A percentile compares a stretch with the other conserved stretches of the same genome.
These are phyloP conservation scores for Pelobates fuscus DNA, from an alignment of 2,113 vertebrate species.

Conservation along the genomic window DNA sequence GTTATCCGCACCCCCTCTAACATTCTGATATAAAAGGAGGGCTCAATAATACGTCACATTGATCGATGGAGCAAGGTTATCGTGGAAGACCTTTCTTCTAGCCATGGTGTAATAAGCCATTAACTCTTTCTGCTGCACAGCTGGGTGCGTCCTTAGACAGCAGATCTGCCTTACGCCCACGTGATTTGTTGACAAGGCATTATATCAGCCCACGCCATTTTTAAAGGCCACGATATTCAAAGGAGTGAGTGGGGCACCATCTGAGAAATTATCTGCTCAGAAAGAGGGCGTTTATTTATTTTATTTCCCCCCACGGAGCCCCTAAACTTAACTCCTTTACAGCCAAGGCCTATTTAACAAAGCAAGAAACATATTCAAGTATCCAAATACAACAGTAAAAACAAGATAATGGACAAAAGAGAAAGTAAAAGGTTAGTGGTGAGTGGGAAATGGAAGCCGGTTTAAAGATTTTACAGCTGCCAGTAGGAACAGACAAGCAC, in stretches of 20 bases:
- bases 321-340: background rate
- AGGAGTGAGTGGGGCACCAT: background rate
- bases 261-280: too few relatives aligned
- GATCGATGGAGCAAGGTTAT: too few relatives aligned
- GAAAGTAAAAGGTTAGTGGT: background rate
- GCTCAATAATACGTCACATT: too few relatives aligned
- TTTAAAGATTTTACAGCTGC: conserved; percentile 56
- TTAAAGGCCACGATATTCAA: background rate
- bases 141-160: background rate
- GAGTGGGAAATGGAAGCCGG: conserved; percentile 51
- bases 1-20: too few relatives aligned
- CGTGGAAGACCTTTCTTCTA: too few relatives aligned
- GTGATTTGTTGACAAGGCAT: conserved; percentile 52
- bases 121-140: background rate
- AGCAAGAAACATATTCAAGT: background rate
- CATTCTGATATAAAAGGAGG: too few relatives aligned
- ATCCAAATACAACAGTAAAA: background rate
- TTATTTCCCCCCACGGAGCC: background rate
- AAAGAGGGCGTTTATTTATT: background rate
- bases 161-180: background rate
- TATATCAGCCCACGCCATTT: conserved; percentile 3
- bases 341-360: too few relatives aligned
- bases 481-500: conserved; percentile 45
- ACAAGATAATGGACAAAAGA: background rate
- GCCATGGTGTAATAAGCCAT: too few relatives aligned